phyloP scores from a whole-genome alignment of 2,113 vertebrate genomes.

The Pipa parva region DNA sequence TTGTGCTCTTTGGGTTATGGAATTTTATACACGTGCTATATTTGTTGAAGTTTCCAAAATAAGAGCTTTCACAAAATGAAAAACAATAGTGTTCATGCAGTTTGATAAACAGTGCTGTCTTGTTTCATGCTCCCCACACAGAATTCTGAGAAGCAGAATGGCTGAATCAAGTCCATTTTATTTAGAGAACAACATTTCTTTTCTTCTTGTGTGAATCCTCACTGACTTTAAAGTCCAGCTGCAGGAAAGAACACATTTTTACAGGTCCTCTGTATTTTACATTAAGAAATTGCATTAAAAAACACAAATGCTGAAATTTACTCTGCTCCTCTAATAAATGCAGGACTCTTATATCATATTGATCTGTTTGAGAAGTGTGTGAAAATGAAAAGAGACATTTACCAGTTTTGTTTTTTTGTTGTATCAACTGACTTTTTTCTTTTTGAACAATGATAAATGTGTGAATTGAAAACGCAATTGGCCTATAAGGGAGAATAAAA shows the following conservation, averaged over 20 bases:
- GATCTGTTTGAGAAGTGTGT: no score
- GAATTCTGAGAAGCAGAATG: not conserved
- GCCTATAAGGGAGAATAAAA: no score
- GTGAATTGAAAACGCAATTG: no score
- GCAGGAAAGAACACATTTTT: not conserved
- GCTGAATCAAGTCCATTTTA: slow-evolving; percentile 16
- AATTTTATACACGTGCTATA: not conserved
- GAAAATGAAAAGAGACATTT: no score
- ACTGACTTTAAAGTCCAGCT: slow-evolving; percentile 24
- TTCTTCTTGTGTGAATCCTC: not conserved
- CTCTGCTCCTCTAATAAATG: not conserved
- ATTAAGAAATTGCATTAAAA: not conserved
- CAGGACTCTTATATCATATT: no score
- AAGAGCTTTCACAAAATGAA: slow-evolving; percentile 2
- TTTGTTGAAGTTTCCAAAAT: slow-evolving; percentile 1
- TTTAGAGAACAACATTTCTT: slow-evolving; percentile 8
- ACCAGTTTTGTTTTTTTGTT: no score
- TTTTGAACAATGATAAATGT: no score
- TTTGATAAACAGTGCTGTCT: slow-evolving; percentile 1
- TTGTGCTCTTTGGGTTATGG: not conserved
- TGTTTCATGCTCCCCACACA: slow-evolving; percentile 6
- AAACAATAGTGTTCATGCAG: slow-evolving; percentile 6
- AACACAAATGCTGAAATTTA: not conserved
- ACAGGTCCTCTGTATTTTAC: not conserved
- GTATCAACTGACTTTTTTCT: no score